Conservation (phyloP, 2,113 vertebrate species). For the Coptodon bakossiorum region DNA sequence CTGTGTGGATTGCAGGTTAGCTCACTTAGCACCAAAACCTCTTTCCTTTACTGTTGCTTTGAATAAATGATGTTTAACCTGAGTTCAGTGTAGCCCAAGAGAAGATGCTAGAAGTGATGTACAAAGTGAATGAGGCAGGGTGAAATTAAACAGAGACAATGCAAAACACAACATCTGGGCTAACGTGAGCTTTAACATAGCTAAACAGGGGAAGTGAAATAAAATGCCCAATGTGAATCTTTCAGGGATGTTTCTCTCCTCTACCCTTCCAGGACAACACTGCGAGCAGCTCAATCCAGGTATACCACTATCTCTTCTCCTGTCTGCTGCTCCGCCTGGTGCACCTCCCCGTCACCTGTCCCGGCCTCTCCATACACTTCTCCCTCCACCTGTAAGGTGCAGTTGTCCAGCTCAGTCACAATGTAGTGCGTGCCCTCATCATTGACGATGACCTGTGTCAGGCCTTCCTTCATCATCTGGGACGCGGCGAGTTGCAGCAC, state of each 20-base stretch:
- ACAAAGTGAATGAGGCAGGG: neutral
- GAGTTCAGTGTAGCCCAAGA: slow-evolving; percentile 26
- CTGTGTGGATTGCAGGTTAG: neutral
- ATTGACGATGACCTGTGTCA: slow-evolving; percentile 92
- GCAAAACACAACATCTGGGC: neutral
- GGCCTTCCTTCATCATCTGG: slow-evolving; percentile 87
- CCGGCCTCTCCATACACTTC: slow-evolving; percentile 67
- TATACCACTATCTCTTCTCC: slow-evolving; percentile 85
- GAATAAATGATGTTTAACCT: slow-evolving; percentile 18
- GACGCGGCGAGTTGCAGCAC: slow-evolving; percentile 89
- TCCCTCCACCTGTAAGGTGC: slow-evolving; percentile 74
- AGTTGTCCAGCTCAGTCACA: slow-evolving; percentile 86
- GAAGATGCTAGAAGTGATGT: neutral
- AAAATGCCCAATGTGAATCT: neutral
- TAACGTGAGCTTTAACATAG: neutral
- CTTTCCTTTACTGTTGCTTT: neutral
- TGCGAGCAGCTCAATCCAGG: slow-evolving; percentile 71
- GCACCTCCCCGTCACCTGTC: neutral
- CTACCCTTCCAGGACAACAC: slow-evolving; percentile 53
- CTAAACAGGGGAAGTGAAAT: neutral
- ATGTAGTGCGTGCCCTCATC: slow-evolving; percentile 96
- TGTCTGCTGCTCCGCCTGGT: slow-evolving; percentile 48
- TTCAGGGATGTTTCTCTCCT: neutral
- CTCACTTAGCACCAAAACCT: neutral
- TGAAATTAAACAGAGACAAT: neutral